Base-by-base conservation (phyloP, 2,797 vertebrate species). In the Hylomyscus alleni region DNA sequence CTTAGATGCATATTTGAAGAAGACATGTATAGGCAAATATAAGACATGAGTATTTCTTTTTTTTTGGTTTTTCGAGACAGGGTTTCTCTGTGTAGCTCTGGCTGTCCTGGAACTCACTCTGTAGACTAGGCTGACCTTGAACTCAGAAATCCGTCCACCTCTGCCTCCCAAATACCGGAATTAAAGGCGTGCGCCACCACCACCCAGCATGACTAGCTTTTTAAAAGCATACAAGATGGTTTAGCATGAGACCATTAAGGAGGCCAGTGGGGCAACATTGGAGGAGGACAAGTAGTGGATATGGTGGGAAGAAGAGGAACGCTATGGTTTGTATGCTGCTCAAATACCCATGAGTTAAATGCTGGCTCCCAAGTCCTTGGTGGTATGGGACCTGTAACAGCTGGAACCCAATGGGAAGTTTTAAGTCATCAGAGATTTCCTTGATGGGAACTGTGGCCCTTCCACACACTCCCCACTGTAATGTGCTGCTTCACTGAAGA, bases 231-330 rank as follows among this genome's bases (percentile, higher is more conserved):
- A 58, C 7, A 75, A 77, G 24, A 88, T 65, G 67, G 44, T 92
- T 44, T 26, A 87, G 60, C 96, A 73, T 54, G 24, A 94, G 40
- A 93, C 22, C 47, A 83, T 72, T 40, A 90, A 90, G 73, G 52
- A 93, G 65, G 52, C 19, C 65, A 85, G 52, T 50, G 82, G 85
- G 52, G 40, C 84, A 60, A 78, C 73, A 80, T 56, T 19, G 24
- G 40, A 91, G 58, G 88, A 91, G 89, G 69, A 44, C 24, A 96
- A 92, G 14, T 47, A 94, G 47, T n/a, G 65, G 86, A 34, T 7
- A 26, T 50, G 4, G 81, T 56, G 20, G 37, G 26, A 95, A 67
- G 29, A 88, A 60, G 0, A 94, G 20, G 54, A 93, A 60, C 17
- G 9, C 34, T 72, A 44, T 20, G 56, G 77, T 37, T 44, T 62